Evolutionary conservation across 35 echinoderm and acorn worm genomes (phyloP), one percentile per base, ranked within the genome.

Genomic region (Heliocidaris tuberculata): DNA sequence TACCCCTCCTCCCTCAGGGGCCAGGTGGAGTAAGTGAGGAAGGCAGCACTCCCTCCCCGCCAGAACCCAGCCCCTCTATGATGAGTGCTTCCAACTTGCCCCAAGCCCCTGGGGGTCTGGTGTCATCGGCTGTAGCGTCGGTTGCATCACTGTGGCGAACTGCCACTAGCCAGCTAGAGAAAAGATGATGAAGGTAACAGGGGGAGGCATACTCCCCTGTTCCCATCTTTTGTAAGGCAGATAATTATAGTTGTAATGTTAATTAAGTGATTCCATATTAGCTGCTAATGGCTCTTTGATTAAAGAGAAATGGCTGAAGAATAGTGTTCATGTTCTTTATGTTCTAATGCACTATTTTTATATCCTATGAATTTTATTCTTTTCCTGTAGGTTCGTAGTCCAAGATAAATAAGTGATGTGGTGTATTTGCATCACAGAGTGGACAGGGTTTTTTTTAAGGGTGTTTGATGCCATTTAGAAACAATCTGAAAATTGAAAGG

Each of bases 91-190:
- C 94, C 91, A 93, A 49, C 13, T 71, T 60, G 13, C 30, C 94
- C 17, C 88, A 86, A 19, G 71, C 94, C n/a, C 71, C 85, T 48
- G 95, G 97, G 10, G 96, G 96, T 19, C 90, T 97, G 30, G 92
- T 97, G 90, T 97, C 97, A 93, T 97, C 97, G 31, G 97, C 97
- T 11, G 97, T 95, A 17, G 95, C 97, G 7, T 97, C 97, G 4
- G 94, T 97, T 49, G 95, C 94, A 49, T 97, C 97, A 24, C 90
- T 97, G 16, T 97, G 97, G 97, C 59, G 97, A 88, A 85, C 94
- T 19, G 94, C 97, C 16, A 97, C 97, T 29, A 96, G 95, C 47
- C 95, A 96, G 31, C 65, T 85, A 32, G 65, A 86, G 94, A 86
- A 85, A 52, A 86, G 94, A 65, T 86, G 85, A 94, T 94, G 47